Conservation (phyloP, 2,113 vertebrate species). For the Microcebus tavaratra region DNA sequence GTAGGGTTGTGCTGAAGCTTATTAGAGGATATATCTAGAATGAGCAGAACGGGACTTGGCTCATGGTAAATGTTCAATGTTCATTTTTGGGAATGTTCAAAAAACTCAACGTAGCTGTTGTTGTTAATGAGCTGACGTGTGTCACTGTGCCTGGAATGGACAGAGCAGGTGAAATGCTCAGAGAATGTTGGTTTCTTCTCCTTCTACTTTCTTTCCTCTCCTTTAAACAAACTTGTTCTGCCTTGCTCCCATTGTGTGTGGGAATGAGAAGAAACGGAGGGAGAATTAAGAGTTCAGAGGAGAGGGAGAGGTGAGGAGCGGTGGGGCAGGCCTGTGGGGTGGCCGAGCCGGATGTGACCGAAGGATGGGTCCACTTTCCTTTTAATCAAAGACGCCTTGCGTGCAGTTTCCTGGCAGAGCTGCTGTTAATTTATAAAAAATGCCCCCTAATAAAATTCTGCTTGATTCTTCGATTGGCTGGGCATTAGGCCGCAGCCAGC, state of each 20-base stretch:
- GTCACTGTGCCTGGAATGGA: not conserved
- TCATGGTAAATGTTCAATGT: not conserved
- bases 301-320: not conserved
- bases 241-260: not conserved
- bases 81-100: too few relatives aligned
- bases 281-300: conserved; percentile 15
- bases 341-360: not conserved
- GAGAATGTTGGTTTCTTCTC: not conserved
- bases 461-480: conserved; percentile 80
- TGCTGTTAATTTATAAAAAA: conserved; percentile 82
- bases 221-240: not conserved
- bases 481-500: conserved; percentile 81
- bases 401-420: conserved; percentile 56
- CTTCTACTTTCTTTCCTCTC: not conserved
- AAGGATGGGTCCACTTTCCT: conserved; percentile 56
- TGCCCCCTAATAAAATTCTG: conserved; percentile 82
- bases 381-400: conserved; percentile 51
- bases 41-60: not conserved
- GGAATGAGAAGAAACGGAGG: not conserved
- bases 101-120: not conserved
- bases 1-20: not conserved
- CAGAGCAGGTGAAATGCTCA: not conserved
- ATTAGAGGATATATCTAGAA: not conserved
- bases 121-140: not conserved
- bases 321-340: not conserved